Evolutionary conservation across 2,797 vertebrate genomes (phyloP), one percentile per base, ranked within the genome.

Genomic region (Enteromius afrohamiltoni): DNA sequence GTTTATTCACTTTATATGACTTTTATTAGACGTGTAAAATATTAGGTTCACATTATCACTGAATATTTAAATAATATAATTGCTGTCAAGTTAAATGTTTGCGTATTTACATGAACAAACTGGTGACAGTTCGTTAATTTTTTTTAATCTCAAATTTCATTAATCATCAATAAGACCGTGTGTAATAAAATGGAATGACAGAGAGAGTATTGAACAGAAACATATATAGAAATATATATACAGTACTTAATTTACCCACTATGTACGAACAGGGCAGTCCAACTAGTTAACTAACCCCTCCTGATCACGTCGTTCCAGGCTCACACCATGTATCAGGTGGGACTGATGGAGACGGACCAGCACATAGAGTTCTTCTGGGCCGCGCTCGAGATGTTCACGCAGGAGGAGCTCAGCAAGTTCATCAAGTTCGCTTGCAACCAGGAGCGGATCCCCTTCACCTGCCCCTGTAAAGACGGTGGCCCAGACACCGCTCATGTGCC

Each of bases 361-460:
- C 98, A 99, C 93, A 98, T 99, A 0, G 98, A 99, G 92, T 98
- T 97, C 88, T 99, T 99, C 95, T 99, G 98, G 98, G 95, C 95
- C 0, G 97, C 97, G 0, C 86, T 99, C 89, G 98, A 99, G 93
- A 96, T 95, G 93, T 98, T 99, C 92, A 96, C 97, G 0, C 98
- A 99, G 92, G 98, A 99, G 94, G 98, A 99, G 90, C 97, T 99
- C 86, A 98, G 97, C 94, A 98, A 97, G 91, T 99, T 99, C 94
- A 98, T 99, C 84, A 99, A 99, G 93, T 99, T 99, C 0, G 96
- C 98, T 89, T 99, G 98, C 89, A 99, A 99, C 93, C 98, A 99
- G 93, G 98, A 99, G 78, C 95, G 98, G 45, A 98, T 99, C 90
- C 98, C 98, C 0, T 99, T 99, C 91, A 99, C 97, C 65, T 99